A percentile compares a stretch with the other conserved stretches of the same genome.
Conservation (phyloP, 2,113 vertebrate genomes). For the Craseonycteris thonglongyai region DNA sequence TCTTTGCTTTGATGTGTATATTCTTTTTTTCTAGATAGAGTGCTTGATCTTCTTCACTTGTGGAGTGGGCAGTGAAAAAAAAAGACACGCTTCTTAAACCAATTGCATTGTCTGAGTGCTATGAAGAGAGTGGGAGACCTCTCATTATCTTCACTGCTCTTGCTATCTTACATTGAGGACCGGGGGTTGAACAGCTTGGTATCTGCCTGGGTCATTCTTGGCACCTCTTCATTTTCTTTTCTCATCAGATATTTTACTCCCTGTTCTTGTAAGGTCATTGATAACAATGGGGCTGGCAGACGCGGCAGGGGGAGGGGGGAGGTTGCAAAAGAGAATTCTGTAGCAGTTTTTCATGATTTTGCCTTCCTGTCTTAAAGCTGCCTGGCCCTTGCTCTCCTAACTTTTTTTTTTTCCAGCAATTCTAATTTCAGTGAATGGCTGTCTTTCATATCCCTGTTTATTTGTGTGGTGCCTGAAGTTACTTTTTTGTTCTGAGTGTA, state of each 20-base stretch:
- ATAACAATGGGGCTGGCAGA: not conserved
- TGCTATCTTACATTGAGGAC: not conserved
- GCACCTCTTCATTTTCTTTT: not conserved
- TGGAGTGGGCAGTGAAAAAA: no score
- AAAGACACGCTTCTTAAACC: not conserved
- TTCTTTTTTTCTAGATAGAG: not conserved
- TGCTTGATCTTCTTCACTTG: not conserved
- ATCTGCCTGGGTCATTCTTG: rapidly evolving
- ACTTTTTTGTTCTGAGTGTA: not conserved
- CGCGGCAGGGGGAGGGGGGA: no score
- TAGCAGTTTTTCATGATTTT: not conserved
- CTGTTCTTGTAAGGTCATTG: constrained; percentile 22
- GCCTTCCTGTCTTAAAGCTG: not conserved
- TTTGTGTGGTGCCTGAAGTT: constrained; percentile 23
- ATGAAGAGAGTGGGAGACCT: not conserved
- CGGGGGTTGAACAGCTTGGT: not conserved
- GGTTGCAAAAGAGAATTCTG: not conserved
- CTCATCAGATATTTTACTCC: not conserved
- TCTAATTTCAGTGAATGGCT: not conserved
- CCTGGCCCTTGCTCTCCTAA: not conserved
- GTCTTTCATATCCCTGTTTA: constrained; percentile 1
- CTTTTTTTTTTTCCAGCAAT: not conserved
- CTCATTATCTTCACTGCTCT: not conserved
- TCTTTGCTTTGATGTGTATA: not conserved
- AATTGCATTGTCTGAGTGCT: not conserved